Conservation (phyloP, 2,888 invertebrate species). For the Campopleginae sp. region DNA sequence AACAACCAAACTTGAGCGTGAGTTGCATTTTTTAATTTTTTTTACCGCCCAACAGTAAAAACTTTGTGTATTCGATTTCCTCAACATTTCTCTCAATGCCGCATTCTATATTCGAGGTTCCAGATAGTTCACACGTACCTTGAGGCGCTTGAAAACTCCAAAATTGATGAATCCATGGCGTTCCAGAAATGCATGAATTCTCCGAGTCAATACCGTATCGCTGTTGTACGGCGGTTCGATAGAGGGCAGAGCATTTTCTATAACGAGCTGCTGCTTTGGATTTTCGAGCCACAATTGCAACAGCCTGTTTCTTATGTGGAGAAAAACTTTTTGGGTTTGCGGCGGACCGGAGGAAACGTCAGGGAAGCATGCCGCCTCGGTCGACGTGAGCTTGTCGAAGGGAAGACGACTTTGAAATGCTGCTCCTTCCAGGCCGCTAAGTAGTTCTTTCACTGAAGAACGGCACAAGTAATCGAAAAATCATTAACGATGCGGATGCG, state of each 20-base stretch:
- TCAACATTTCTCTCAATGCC: no score
- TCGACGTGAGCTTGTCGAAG: conserved; percentile 96
- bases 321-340: conserved; percentile 93
- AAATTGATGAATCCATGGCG: conserved; percentile 99
- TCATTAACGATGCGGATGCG: background rate
- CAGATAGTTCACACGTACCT: conserved; percentile 84
- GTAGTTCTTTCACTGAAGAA: conserved; percentile 79
- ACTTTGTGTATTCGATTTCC: no score
- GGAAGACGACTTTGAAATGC: conserved; percentile 97
- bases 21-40: background rate
- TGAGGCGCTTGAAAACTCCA: conserved; percentile 96
- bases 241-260: conserved; percentile 92
- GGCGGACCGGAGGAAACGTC: conserved; percentile 94
- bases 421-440: conserved; percentile 92
- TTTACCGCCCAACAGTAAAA: background rate
- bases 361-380: conserved; percentile 97
- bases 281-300: conserved; percentile 98
- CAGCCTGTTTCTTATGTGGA: conserved; percentile 96
- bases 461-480: conserved; percentile 44
- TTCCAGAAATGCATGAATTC: conserved; percentile 96
- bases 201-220: conserved; percentile 92
- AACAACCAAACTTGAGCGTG: background rate
- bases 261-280: conserved; percentile 95
- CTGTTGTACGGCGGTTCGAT: conserved; percentile 97
- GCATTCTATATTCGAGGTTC: no score